Conservation (phyloP, 2,113 vertebrate species). For the Eclectus roratus region DNA sequence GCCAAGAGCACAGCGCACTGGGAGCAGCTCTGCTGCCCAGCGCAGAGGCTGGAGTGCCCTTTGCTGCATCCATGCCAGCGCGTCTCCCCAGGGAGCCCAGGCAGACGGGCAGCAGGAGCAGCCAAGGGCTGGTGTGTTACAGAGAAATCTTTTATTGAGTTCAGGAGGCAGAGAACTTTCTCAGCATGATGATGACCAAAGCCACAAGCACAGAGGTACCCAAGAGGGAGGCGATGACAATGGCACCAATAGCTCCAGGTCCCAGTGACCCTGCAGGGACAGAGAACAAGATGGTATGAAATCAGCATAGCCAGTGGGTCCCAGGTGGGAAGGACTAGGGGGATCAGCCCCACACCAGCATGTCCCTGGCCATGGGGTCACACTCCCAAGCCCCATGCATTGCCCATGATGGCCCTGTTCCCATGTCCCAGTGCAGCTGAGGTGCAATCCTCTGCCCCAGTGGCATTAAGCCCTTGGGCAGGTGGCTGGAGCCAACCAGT, state of each 20-base stretch:
- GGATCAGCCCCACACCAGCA: not conserved
- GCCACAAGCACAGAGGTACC: constrained; percentile 93
- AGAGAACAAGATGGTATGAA: not conserved
- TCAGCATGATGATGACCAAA: constrained; percentile 89
- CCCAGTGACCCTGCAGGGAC: constrained; percentile 83
- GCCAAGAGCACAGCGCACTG: fast-evolving
- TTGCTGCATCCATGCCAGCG: fast-evolving
- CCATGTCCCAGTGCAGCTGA: fast-evolving
- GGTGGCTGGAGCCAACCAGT: not conserved
- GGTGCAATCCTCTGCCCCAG: not conserved
- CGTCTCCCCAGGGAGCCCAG: not conserved
- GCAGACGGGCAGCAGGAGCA: not conserved
- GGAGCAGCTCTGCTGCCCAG: not conserved
- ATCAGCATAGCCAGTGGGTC: not conserved
- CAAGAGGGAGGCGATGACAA: constrained; percentile 92
- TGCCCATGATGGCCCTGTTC: not conserved
- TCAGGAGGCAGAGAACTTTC: constrained; percentile 90
- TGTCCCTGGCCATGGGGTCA: fast-evolving
- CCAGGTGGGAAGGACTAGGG: not conserved
- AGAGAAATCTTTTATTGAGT: constrained; percentile 70
- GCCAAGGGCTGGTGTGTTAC: not conserved
- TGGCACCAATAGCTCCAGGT: constrained; percentile 93
- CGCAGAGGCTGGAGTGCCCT: not conserved
- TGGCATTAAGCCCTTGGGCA: fast-evolving
- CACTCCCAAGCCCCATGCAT: not conserved